These are phyloP conservation scores for Malacosoma neustria DNA, from an alignment of 2,888 invertebrate species.

Conservation along the genomic window DNA sequence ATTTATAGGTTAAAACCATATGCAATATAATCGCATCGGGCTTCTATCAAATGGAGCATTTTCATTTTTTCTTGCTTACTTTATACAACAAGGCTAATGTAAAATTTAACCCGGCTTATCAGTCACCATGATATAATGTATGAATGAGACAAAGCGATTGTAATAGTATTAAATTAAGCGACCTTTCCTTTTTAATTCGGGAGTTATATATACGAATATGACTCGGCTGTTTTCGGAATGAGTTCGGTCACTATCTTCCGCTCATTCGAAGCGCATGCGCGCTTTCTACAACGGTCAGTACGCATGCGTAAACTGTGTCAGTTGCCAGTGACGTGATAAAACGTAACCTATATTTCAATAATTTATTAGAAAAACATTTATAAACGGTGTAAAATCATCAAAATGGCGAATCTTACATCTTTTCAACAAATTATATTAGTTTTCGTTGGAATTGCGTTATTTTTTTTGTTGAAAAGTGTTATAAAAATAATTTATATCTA, in stretches of 20 bases:
- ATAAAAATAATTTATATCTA: constrained; percentile 39
- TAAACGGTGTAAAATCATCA: constrained; percentile 12
- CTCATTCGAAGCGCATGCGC: constrained; percentile 40
- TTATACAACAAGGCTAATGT: too few species aligned
- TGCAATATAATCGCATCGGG: too few species aligned
- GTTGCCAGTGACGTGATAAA: constrained; percentile 28
- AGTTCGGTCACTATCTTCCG: constrained; percentile 18
- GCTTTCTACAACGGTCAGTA: constrained; percentile 59
- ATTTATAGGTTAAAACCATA: too few species aligned
- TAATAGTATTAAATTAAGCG: too few species aligned
- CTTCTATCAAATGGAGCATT: too few species aligned
- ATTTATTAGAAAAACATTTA: constrained; percentile 7
- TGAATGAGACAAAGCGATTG: too few species aligned
- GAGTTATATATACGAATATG: constrained; percentile 12
- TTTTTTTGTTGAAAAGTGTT: constrained; percentile 31
- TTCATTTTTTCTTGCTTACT: too few species aligned
- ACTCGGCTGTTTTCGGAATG: constrained; percentile 21
- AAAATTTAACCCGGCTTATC: too few species aligned
- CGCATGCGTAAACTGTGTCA: constrained; percentile 64
- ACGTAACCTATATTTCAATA: constrained; percentile 37
- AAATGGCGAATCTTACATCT: constrained; percentile 32
- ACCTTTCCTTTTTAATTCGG: constrained; percentile 16
- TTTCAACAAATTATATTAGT: constrained; percentile 66
- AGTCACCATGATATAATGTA: too few species aligned
- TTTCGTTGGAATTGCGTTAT: constrained; percentile 40